Evolutionary conservation across 2,113 vertebrate species (phyloP).

Genomic region (Oenanthe oenanthe): DNA sequence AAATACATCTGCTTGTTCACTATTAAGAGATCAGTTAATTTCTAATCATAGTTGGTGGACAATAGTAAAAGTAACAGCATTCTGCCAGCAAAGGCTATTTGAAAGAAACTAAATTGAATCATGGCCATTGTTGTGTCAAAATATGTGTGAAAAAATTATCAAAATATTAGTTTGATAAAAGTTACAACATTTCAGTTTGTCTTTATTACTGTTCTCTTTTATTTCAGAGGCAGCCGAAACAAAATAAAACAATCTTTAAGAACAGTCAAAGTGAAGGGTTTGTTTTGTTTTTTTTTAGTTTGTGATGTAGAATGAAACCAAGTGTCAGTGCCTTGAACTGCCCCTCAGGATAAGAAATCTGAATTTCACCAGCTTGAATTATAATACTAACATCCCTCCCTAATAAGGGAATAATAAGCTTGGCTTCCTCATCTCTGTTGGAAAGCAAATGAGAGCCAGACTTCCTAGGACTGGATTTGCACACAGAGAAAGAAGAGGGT

Average conservation of each 20-base stretch:
- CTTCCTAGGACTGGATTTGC: neutral
- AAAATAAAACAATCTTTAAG: neutral
- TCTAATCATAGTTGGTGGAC: neutral
- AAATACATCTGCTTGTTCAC: neutral
- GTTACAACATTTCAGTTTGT: neutral
- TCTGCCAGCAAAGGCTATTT: neutral
- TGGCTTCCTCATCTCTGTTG: neutral
- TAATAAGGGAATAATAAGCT: neutral
- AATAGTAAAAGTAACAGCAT: neutral
- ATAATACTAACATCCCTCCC: neutral
- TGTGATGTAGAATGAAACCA: neutral
- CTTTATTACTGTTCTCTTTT: neutral
- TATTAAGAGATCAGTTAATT: neutral
- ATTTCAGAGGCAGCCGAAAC: neutral
- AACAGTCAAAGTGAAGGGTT: neutral
- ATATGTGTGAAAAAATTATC: neutral
- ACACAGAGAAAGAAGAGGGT: neutral
- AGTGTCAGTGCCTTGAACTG: neutral
- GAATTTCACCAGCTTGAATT: neutral
- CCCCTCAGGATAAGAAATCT: neutral
- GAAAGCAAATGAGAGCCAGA: neutral
- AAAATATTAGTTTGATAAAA: neutral
- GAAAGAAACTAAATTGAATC: neutral
- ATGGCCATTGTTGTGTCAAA: neutral
- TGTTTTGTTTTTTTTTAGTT: neutral